phyloP scores from a whole-genome alignment of 2,797 vertebrate genomes.

The Halcyon smyrnensis region DNA sequence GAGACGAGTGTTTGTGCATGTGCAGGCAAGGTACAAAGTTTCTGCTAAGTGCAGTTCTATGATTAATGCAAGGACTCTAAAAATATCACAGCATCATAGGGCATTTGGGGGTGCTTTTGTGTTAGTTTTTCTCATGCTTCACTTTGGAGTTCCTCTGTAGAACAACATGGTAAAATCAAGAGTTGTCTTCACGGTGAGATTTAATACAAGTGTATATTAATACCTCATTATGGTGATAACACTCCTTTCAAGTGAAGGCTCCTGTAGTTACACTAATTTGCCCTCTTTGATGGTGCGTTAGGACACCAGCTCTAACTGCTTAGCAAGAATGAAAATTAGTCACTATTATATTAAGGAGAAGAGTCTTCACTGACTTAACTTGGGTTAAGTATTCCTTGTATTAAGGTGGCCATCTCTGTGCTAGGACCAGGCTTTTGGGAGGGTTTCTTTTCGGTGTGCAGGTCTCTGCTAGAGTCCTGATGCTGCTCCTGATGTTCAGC shows the following conservation, averaged over 20 bases:
- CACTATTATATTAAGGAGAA: background rate
- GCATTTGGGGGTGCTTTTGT: background rate
- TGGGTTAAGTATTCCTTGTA: background rate
- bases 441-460: background rate
- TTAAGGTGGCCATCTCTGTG: background rate
- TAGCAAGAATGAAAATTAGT: background rate
- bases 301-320: background rate
- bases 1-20: background rate
- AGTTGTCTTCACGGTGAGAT: background rate
- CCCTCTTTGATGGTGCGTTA: background rate
- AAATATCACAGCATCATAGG: background rate
- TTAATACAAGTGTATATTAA: background rate
- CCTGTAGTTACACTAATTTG: conserved; percentile 36
- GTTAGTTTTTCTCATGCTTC: conserved; percentile 6
- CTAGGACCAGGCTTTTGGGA: background rate
- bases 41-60: conserved; percentile 6
- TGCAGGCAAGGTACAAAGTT: conserved; percentile 40
- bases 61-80: background rate
- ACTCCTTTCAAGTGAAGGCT: conserved; percentile 30
- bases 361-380: background rate
- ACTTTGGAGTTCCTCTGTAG: conserved; percentile 3
- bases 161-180: conserved; percentile 1
- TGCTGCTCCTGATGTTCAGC: background rate
- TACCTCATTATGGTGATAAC: conserved; percentile 21
- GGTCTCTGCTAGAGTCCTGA: background rate